A percentile compares a stretch with the other conserved stretches of the same genome.
Evolutionary conservation across 1,140 invertebrate species (phyloP).

Genomic region (Centruroides sculpturatus): DNA sequence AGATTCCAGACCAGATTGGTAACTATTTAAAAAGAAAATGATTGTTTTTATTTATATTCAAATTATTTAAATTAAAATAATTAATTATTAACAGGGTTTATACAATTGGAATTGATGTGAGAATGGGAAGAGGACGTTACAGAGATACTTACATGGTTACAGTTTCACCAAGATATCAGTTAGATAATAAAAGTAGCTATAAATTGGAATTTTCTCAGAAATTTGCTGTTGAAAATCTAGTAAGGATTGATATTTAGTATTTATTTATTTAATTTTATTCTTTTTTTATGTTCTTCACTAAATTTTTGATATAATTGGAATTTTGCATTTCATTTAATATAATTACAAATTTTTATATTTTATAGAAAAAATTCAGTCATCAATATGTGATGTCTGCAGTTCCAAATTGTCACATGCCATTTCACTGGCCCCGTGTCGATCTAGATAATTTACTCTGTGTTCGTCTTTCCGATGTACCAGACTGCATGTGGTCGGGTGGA

Average conservation of each 20-base stretch:
- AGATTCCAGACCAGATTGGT: conserved; percentile 29
- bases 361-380: not conserved
- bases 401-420: conserved; percentile 76
- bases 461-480: conserved; percentile 47
- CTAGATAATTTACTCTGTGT: conserved; percentile 78
- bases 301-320: too few relatives aligned
- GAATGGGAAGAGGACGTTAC: conserved; percentile 71
- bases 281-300: too few relatives aligned
- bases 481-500: conserved; percentile 83
- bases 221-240: conserved; percentile 19
- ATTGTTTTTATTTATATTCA: too few relatives aligned
- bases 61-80: not conserved
- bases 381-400: conserved; percentile 37
- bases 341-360: too few relatives aligned
- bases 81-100: conserved; percentile 36
- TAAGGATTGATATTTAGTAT: too few relatives aligned
- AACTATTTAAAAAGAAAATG: not conserved
- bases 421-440: conserved; percentile 85
- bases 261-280: too few relatives aligned
- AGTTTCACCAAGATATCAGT: conserved; percentile 77
- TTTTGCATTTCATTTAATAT: too few relatives aligned
- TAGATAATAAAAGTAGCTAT: conserved; percentile 75
- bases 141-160: conserved; percentile 80
- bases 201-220: conserved; percentile 76
- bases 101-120: conserved; percentile 65